Percentiles rank a stretch among this genome's conserved stretches.
phyloP scores from a whole-genome alignment of 2,888 invertebrate species.

The Drosophila kanekoi region DNA sequence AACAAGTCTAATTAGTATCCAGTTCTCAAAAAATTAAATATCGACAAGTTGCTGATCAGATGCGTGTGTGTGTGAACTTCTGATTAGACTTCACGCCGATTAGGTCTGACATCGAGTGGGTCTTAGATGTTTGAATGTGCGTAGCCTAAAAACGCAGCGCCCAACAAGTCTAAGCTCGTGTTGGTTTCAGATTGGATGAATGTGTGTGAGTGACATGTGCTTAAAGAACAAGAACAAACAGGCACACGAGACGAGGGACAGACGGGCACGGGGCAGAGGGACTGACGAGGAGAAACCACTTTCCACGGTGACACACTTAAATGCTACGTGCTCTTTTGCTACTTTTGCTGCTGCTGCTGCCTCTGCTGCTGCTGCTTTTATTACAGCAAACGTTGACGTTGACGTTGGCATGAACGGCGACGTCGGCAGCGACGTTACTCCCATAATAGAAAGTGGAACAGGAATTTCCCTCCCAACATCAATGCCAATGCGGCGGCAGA shows the following conservation, averaged over 20 bases:
- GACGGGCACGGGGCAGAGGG: constrained; percentile 11
- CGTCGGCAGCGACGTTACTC: constrained; percentile 68
- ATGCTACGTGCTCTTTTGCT: constrained; percentile 80
- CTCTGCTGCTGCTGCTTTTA: constrained; percentile 66
- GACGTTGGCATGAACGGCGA: constrained; percentile 18
- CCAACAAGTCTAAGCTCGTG: constrained; percentile 41
- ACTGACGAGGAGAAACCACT: constrained; percentile 75
- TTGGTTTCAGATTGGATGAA: constrained; percentile 43
- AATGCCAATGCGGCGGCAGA: constrained; percentile 57
- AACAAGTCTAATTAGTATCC: too few species aligned
- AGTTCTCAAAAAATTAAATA: too few species aligned
- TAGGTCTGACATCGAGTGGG: not conserved
- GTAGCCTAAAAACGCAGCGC: constrained; percentile 27
- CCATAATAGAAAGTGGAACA: constrained; percentile 84
- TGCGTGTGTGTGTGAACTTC: too few species aligned
- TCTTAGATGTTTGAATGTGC: not conserved
- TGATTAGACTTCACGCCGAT: not conserved
- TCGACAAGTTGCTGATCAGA: too few species aligned
- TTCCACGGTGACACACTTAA: constrained; percentile 82
- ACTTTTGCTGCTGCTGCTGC: constrained; percentile 71
- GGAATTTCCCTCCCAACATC: constrained; percentile 80
- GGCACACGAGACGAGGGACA: constrained; percentile 43
- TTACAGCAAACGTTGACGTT: constrained; percentile 39
- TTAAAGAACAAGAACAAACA: constrained; percentile 57
- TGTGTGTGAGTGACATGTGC: constrained; percentile 64